Evolutionary conservation across 2,888 invertebrate species (phyloP).

Genomic region (Trisateles emortualis): DNA sequence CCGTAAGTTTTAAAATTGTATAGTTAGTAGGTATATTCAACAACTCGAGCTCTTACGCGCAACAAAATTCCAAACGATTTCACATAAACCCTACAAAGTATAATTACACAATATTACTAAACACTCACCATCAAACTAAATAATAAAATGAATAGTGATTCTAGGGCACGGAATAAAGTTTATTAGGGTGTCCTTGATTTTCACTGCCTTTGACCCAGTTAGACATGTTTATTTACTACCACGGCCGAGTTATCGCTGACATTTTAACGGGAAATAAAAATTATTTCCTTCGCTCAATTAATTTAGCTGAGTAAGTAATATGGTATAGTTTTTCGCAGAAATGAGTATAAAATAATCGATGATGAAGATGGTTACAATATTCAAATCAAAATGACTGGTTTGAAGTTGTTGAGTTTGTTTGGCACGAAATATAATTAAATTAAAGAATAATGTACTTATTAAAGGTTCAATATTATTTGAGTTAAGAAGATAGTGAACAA

Average conservation of each 20-base stretch:
- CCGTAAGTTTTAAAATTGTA: too few relatives aligned
- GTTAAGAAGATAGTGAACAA: too few relatives aligned
- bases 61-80: conserved; percentile 1
- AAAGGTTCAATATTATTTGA: too few relatives aligned
- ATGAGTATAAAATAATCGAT: not conserved
- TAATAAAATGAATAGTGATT: conserved; percentile 8
- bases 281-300: conserved; percentile 2
- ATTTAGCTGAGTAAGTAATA: not conserved
- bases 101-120: conserved; percentile 10
- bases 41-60: not conserved
- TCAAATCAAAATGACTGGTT: not conserved
- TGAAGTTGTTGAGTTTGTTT: too few relatives aligned
- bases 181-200: conserved; percentile 30
- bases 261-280: conserved; percentile 7
- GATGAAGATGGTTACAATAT: not conserved
- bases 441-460: too few relatives aligned
- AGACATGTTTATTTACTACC: conserved; percentile 30
- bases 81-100: not conserved
- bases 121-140: conserved; percentile 11
- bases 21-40: not conserved
- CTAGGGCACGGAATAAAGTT: conserved; percentile 18
- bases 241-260: not conserved
- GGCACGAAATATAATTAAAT: too few relatives aligned
- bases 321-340: not conserved
- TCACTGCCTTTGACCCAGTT: conserved; percentile 33